Evolutionary conservation across 2,113 vertebrate genomes (phyloP), one percentile per base, ranked within the genome.

Genomic region (Procavia capensis): DNA sequence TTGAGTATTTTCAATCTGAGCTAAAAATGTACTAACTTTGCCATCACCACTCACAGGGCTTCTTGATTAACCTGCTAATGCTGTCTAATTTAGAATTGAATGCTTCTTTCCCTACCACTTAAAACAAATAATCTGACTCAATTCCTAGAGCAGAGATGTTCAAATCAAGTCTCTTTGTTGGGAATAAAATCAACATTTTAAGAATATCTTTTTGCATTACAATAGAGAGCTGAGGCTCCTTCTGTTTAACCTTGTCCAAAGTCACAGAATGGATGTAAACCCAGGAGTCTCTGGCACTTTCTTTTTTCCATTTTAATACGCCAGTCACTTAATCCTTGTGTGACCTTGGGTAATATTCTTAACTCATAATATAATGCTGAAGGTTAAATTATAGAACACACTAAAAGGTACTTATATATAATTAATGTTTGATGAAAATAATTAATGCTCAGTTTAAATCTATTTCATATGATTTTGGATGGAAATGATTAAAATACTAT

Each of bases 51-150:
- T 91, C 66, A 85, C 84, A 27, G 3, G 3, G 8, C 16, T 90
- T 92, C 82, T 88, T 96, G 61, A 85, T 94, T 96, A 96, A 94
- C 70, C 59, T 85, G 31, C 31, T 85, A 95, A 93, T 90, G 45
- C 54, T 94, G 24, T 91, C 36, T 87, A 78, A 90, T 93, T 95
- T 95, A 88, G 54, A 92, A 92, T 93, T 68, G 57, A 88, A 83
- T 74, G 66, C 80, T 57, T 91, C 50, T 94, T 90, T 76, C 16
- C 17, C 43, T 96, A 70, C 88, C 76, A 82, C 14, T 93, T 84
- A 75, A 90, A 76, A 85, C 24, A 79, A 87, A 45, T 72, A 76
- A 70, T 47, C 9, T 31, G 29, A 59, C 74, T n/a, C 25, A 50
- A 29, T 96, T 96, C 39, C 59, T 91, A 54, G n/a, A 81, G 36